A percentile compares a stretch with the other conserved stretches of the same genome.
These are phyloP conservation scores for Drosophila meridiana DNA, from an alignment of 2,888 invertebrate genomes.

Conservation along the genomic window DNA sequence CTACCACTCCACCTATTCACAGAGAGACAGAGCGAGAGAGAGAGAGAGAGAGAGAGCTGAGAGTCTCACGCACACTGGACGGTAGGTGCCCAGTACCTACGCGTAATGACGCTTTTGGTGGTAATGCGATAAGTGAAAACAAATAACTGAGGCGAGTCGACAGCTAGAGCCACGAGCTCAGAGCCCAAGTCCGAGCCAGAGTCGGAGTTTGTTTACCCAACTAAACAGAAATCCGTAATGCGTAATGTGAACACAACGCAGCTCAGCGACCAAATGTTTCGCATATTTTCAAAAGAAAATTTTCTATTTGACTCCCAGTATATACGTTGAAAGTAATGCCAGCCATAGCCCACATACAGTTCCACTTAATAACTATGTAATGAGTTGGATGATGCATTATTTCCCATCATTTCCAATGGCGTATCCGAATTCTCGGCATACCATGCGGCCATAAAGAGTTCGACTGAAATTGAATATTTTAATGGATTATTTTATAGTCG, in stretches of 20 bases:
- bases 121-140: constrained; percentile 75
- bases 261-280: constrained; percentile 36
- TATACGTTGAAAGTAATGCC: constrained; percentile 15
- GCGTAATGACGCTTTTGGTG: constrained; percentile 54
- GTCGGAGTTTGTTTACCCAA: constrained; percentile 66
- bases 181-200: not conserved
- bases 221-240: constrained; percentile 62
- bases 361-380: constrained; percentile 30
- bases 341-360: constrained; percentile 10
- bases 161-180: not conserved
- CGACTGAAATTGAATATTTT: no score
- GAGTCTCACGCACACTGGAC: constrained; percentile 32
- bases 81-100: constrained; percentile 28
- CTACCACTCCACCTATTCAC: not conserved
- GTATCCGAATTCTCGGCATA: not conserved
- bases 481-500: not conserved
- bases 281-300: constrained; percentile 48
- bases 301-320: constrained; percentile 37
- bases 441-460: not conserved
- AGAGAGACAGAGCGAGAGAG: constrained; percentile 14
- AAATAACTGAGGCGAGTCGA: constrained; percentile 63
- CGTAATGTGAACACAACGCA: constrained; percentile 48
- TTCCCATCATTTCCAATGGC: constrained; percentile 3
- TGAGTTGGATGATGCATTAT: not conserved
- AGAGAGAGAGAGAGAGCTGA: not conserved